Evolutionary conservation across 2,797 vertebrate species (phyloP).

Genomic region (Hozukius guyotensis): DNA sequence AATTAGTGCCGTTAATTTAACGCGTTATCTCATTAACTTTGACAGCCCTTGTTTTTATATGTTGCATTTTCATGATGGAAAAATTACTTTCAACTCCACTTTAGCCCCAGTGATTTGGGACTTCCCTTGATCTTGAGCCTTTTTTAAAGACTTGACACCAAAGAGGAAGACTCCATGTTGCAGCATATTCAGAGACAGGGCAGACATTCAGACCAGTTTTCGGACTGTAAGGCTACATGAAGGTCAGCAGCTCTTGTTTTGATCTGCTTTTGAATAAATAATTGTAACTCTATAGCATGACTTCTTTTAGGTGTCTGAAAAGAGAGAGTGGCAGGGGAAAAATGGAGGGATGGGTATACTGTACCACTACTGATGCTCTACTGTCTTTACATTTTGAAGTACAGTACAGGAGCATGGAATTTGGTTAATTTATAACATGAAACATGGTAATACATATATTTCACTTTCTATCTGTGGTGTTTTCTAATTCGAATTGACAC

Average conservation of each 20-base stretch:
- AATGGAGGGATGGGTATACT: not conserved
- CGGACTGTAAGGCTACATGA: not conserved
- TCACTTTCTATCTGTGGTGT: not conserved
- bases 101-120: not conserved
- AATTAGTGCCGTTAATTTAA: no score
- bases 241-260: not conserved
- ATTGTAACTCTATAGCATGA: slow-evolving; percentile 1
- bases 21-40: no score
- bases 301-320: not conserved
- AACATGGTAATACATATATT: not conserved
- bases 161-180: not conserved
- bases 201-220: not conserved
- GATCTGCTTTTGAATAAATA: slow-evolving; percentile 10
- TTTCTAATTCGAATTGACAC: not conserved
- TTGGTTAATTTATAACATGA: not conserved
- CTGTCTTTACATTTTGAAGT: no score
- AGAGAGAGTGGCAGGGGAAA: not conserved
- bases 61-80: not conserved
- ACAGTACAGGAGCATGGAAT: not conserved
- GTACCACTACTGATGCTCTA: not conserved
- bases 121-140: not conserved
- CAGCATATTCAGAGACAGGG: not conserved
- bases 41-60: not conserved
- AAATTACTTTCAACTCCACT: not conserved
- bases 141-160: not conserved